Percentiles rank a stretch among this genome's conserved stretches.
phyloP scores from a whole-genome alignment of 2,888 invertebrate genomes.

The Amiota minor region DNA sequence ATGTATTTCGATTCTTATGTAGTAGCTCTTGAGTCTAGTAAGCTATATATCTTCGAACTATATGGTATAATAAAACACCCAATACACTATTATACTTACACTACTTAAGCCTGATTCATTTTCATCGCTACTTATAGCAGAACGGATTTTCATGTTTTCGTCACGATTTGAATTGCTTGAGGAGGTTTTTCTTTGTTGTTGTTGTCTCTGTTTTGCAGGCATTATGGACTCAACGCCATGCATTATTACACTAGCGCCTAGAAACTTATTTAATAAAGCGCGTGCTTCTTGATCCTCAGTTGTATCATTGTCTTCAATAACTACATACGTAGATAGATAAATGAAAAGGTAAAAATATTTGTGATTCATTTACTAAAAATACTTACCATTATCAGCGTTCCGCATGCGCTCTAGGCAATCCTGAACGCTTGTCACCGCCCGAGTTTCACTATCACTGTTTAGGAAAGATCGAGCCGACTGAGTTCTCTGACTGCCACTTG shows the following conservation, averaged over 20 bases:
- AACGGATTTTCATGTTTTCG: constrained; percentile 10
- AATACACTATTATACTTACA: too few relatives aligned
- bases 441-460: constrained; percentile 77
- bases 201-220: constrained; percentile 51
- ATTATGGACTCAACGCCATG: constrained; percentile 80
- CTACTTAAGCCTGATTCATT: too few relatives aligned
- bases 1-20: too few relatives aligned
- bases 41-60: too few relatives aligned
- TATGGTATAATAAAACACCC: too few relatives aligned
- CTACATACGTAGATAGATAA: constrained; percentile 71
- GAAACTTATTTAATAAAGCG: constrained; percentile 86
- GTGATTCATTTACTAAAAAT: constrained; percentile 16
- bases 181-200: constrained; percentile 49
- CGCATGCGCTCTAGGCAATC: constrained; percentile 86
- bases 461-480: constrained; percentile 79
- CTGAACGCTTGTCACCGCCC: constrained; percentile 83
- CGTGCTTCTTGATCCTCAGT: constrained; percentile 82
- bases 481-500: constrained; percentile 45
- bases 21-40: too few relatives aligned
- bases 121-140: too few relatives aligned
- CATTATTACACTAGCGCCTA: constrained; percentile 86
- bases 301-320: constrained; percentile 79
- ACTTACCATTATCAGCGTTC: constrained; percentile 80
- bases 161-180: constrained; percentile 45
- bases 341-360: neutral